phyloP scores from a whole-genome alignment of 2,113 vertebrate genomes.

The Poeciliopsis turrubarensis region DNA sequence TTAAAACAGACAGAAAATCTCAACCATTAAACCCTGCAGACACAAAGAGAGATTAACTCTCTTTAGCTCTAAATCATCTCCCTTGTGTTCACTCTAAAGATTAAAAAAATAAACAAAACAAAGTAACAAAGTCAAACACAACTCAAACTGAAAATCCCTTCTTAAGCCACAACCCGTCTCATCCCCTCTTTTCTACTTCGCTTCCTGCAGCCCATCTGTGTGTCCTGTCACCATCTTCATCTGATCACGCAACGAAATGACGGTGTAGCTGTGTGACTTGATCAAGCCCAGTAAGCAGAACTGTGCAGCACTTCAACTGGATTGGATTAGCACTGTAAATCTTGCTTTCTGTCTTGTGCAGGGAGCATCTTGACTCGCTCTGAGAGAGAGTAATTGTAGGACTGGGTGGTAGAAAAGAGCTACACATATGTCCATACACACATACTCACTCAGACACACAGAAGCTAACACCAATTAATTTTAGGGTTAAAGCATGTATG shows the following conservation, averaged over 20 bases:
- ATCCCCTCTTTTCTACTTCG: neutral
- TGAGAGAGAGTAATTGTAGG: conserved; percentile 14
- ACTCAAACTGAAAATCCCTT: conserved; percentile 22
- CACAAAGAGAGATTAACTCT: conserved; percentile 36
- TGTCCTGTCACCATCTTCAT: conserved; percentile 17
- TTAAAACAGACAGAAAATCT: conserved; percentile 5
- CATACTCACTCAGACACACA: conserved; percentile 2
- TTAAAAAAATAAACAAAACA: conserved; percentile 33
- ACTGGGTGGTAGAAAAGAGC: conserved; percentile 8
- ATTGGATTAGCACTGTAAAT: conserved; percentile 52
- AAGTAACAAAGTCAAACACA: conserved; percentile 6
- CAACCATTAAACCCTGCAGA: conserved; percentile 34
- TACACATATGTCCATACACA: conserved; percentile 32
- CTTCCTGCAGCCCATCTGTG: conserved; percentile 46
- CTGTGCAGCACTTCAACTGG: conserved; percentile 5
- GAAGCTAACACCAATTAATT: neutral
- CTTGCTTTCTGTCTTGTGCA: conserved; percentile 7
- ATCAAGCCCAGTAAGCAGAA: neutral
- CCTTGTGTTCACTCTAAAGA: conserved; percentile 6
- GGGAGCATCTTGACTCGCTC: conserved; percentile 15
- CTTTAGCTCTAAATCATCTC: conserved; percentile 29
- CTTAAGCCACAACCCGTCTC: neutral
- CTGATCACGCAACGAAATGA: conserved; percentile 25
- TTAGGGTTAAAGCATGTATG: neutral
- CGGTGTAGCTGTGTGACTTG: conserved; percentile 20